Evolutionary conservation across 2,113 vertebrate genomes (phyloP), one percentile per base, ranked within the genome.

Genomic region (Redunca redunca): DNA sequence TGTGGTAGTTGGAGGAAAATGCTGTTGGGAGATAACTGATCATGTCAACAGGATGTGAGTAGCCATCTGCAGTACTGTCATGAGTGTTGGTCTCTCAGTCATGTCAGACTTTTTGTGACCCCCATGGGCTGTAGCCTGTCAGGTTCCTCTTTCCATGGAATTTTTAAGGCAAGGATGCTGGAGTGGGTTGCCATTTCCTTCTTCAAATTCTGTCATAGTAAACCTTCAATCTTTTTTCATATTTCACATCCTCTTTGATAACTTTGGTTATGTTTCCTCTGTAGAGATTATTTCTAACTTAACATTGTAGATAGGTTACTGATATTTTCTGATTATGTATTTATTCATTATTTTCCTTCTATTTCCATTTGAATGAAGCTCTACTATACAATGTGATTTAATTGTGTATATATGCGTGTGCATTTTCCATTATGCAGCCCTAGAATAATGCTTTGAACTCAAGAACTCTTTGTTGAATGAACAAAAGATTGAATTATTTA

Each of bases 51-150:
- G 23, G 7, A 50, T 26, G 9, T n/a, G 14, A 10, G 12, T 16
- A 9, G 7, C 4, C 1, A 50, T 46, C 16, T 15, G 1, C 4
- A 50, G 13, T 12, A 50, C 11, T 28, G 62, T 11, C 4, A 16
- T 23, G n/a, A 40, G n/a, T 40, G 2, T 40, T 40, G 23, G 10
- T 23, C 0, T 0, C 10, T 71, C 67, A 71, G n/a, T 71, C 67
- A 40, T 23, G n/a, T 71, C n/a, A 71, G n/a, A 71, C 67, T 23
- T 36, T 71, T 71, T 71, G 5, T 21, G n/a, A 71, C 67, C 19
- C 19, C n/a, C n/a, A 40, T 40, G 19, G 10, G 17, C n/a, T 71
- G 19, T 40, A 71, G 10, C 1, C 67, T 71, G n/a, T 74, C 67
- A 40, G 19, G 36, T 40, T 74, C 36, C 67, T 74, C 67, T 74